Conservation (phyloP, 92 coral and sea anemone species). For the Micromussa lordhowensis region DNA sequence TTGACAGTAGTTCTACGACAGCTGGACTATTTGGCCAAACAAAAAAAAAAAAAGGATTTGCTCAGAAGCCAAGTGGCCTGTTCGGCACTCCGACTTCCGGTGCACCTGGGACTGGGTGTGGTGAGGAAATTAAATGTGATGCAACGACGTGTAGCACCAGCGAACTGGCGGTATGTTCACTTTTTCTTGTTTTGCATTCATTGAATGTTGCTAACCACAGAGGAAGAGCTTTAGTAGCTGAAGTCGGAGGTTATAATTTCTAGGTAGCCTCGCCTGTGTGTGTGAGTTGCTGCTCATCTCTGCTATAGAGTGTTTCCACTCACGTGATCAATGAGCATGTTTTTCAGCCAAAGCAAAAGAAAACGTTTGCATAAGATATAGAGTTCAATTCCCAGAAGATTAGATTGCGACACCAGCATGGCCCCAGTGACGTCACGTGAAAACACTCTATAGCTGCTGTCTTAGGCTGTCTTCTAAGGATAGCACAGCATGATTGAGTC, state of each 20-base stretch:
- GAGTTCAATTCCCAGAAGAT: too few species aligned
- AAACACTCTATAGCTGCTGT: not conserved
- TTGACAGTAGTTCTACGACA: constrained; percentile 27
- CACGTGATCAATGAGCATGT: too few species aligned
- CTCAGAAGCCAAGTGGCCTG: constrained; percentile 71
- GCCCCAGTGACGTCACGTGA: too few species aligned
- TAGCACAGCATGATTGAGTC: not conserved
- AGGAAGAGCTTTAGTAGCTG: too few species aligned
- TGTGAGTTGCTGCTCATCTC: not conserved
- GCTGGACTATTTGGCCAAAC: constrained; percentile 23
- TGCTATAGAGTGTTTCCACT: too few species aligned
- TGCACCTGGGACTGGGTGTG: constrained; percentile 64
- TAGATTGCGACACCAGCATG: too few species aligned
- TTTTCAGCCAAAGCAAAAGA: too few species aligned
- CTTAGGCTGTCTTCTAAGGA: not conserved
- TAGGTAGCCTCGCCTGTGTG: too few species aligned
- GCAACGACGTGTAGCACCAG: constrained; percentile 65
- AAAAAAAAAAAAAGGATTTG: constrained; percentile 39
- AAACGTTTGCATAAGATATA: too few species aligned
- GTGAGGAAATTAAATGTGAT: constrained; percentile 72
- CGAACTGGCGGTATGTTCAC: constrained; percentile 70
- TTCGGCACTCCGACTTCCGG: constrained; percentile 73
- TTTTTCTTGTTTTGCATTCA: too few species aligned
- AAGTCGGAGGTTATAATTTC: too few species aligned
- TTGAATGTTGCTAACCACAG: too few species aligned